Base-by-base conservation (phyloP, 2,888 invertebrate species). In the Anaspis maculata region DNA sequence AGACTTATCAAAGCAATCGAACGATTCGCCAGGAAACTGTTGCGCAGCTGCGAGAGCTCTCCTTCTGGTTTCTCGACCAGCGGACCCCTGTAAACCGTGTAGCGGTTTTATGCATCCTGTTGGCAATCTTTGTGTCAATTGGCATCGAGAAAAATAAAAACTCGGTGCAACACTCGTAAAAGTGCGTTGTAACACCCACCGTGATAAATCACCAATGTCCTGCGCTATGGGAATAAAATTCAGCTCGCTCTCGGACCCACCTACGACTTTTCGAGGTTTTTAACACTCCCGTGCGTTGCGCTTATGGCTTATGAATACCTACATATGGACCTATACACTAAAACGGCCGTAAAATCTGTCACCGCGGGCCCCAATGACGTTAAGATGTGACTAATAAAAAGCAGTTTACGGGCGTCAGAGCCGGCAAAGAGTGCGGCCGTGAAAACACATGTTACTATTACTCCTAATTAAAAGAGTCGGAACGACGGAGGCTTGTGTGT, bases 381-480 rank as follows among this genome's bases (percentile, higher is more conserved):
- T 44, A 45, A 46, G 47, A 48, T 46, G 48, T 44, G 49, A 38
- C 47, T 28, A 48, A 50, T 49, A 48, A 52, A 50, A 49, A 45
- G 41, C 40, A 45, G 43, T 57, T 57, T 57, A 57, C 52, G 54
- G 50, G 45, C 45, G 36, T 38, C 45, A 46, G 51, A 52, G 45
- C 52, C 48, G 46, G 45, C 46, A 46, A 39, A 32, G 38, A 42
- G 39, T 46, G 48, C 30, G 36, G 29, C 38, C 39, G 39, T 51
- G 45, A 49, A 53, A 53, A 54, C 54, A 56, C 42, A 49, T 56
- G 54, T 52, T 52, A 44, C 44, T 48, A 54, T 52, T 51, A 49
- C 48, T 43, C 36, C 44, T 48, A 52, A 52, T 54, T 51, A 52
- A 53, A 49, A 41, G 37, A 35, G 38, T 19, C n/a, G n/a, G n/a